phyloP scores from a whole-genome alignment of 2,888 invertebrate genomes.

The Iphiclides podalirius region DNA sequence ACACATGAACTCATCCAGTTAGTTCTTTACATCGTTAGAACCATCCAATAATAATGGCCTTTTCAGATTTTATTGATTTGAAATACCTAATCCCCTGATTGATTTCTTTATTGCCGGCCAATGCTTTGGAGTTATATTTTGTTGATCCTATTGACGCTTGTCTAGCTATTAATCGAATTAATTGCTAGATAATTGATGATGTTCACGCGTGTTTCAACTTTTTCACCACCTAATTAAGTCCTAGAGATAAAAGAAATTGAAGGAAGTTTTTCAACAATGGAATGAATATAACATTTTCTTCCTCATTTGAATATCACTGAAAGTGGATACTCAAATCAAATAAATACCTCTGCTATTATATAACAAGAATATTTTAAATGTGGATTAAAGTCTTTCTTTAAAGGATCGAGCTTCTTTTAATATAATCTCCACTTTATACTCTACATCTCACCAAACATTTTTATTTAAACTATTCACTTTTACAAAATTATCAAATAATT shows the following conservation, averaged over 20 bases:
- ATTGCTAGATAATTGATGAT: constrained; percentile 68
- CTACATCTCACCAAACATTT: too few species aligned
- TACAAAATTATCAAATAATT: too few species aligned
- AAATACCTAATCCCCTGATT: constrained; percentile 78
- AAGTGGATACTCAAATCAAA: too few species aligned
- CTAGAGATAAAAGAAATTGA: constrained; percentile 61
- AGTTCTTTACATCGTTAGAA: constrained; percentile 5
- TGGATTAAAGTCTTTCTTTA: too few species aligned
- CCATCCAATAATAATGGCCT: constrained; percentile 49
- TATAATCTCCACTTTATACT: too few species aligned
- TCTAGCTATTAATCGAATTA: constrained; percentile 68
- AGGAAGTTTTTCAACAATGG: neutral
- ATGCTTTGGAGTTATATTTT: constrained; percentile 53
- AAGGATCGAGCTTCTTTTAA: too few species aligned
- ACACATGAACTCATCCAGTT: constrained; percentile 37
- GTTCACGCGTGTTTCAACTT: constrained; percentile 64
- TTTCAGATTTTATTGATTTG: constrained; percentile 78
- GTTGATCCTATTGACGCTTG: constrained; percentile 67
- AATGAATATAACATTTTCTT: neutral
- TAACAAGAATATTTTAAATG: too few species aligned
- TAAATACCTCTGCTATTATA: too few species aligned
- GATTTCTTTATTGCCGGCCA: constrained; percentile 76
- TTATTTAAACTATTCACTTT: too few species aligned
- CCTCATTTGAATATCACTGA: too few species aligned
- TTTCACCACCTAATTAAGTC: constrained; percentile 74